A percentile compares a stretch with the other conserved stretches of the same genome.
Evolutionary conservation across 2,797 vertebrate genomes (phyloP).

Genomic region (Rhinichthys osculus): DNA sequence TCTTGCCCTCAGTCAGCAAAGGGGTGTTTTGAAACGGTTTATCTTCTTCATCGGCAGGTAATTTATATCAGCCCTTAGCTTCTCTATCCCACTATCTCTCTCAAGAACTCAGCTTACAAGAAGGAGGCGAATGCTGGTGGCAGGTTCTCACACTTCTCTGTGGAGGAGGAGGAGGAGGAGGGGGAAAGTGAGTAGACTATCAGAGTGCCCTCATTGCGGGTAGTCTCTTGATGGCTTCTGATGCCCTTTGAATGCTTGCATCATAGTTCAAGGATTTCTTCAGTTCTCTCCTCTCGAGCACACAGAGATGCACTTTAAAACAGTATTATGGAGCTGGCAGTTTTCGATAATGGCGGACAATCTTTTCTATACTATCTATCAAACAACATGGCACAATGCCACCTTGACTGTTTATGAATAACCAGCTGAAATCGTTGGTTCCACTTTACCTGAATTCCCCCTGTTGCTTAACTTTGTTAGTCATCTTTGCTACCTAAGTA

Average conservation of each 20-base stretch:
- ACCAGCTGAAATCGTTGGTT: not conserved
- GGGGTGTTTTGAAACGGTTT: slow-evolving; percentile 85
- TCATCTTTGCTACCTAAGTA: slow-evolving; percentile 48
- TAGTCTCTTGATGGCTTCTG: slow-evolving; percentile 71
- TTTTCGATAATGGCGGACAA: not conserved
- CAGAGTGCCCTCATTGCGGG: slow-evolving; percentile 77
- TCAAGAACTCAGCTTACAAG: slow-evolving; percentile 80
- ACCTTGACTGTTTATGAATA: not conserved
- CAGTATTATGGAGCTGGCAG: not conserved
- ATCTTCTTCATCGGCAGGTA: slow-evolving; percentile 82
- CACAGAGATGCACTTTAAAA: not conserved
- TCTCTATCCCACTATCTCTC: slow-evolving; percentile 76
- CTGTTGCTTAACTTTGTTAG: slow-evolving; percentile 29
- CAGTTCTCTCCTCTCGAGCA: not conserved
- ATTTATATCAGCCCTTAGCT: slow-evolving; percentile 85
- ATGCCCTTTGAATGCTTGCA: slow-evolving; percentile 59
- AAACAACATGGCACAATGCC: not conserved
- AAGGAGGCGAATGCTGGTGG: slow-evolving; percentile 80
- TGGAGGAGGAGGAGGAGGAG: slow-evolving; percentile 65
- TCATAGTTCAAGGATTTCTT: slow-evolving; percentile 22
- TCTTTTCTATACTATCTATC: not conserved
- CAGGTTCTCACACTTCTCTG: slow-evolving; percentile 82
- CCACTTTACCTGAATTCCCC: slow-evolving; percentile 56
- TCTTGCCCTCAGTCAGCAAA: slow-evolving; percentile 71
- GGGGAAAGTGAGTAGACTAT: slow-evolving; percentile 75